Percentiles rank a stretch among this genome's conserved stretches.
phyloP scores from a whole-genome alignment of 1,140 invertebrate genomes.

The Ceratitis capitata region DNA sequence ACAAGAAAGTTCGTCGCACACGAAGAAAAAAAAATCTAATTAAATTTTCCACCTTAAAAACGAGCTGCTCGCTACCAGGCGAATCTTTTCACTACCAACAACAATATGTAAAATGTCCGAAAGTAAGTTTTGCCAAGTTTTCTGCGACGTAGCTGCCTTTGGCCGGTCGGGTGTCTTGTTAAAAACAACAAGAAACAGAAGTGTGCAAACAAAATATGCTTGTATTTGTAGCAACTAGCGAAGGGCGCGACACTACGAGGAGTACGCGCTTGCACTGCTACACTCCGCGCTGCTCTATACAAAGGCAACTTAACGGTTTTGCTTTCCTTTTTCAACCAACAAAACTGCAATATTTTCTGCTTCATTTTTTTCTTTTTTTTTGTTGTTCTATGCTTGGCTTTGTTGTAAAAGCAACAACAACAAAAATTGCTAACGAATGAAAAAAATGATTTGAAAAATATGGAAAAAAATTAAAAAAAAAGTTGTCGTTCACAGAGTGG shows the following conservation, averaged over 20 bases:
- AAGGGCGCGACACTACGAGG: neutral
- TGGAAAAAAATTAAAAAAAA: neutral
- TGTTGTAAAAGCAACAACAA: neutral
- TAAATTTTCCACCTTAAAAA: slow-evolving; percentile 22
- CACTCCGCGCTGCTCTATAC: slow-evolving; percentile 1
- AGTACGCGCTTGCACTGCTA: neutral
- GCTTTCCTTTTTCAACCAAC: slow-evolving; percentile 17
- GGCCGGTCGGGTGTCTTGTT: neutral
- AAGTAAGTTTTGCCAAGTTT: slow-evolving; percentile 20
- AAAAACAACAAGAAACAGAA: neutral
- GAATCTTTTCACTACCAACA: neutral
- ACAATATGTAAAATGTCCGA: neutral
- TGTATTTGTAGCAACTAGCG: neutral
- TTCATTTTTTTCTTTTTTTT: neutral
- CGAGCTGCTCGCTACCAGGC: neutral
- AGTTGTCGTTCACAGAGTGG: neutral
- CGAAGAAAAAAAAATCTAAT: neutral
- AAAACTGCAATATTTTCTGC: slow-evolving; percentile 5
- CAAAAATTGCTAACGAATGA: no score
- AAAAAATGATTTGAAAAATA: no score
- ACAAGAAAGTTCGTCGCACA: neutral
- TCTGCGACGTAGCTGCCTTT: no score
- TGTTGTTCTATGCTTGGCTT: neutral
- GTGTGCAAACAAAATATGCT: no score
- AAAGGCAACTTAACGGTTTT: neutral